Conservation (phyloP, 1,140 invertebrate species). For the Zaprionus davidi region DNA sequence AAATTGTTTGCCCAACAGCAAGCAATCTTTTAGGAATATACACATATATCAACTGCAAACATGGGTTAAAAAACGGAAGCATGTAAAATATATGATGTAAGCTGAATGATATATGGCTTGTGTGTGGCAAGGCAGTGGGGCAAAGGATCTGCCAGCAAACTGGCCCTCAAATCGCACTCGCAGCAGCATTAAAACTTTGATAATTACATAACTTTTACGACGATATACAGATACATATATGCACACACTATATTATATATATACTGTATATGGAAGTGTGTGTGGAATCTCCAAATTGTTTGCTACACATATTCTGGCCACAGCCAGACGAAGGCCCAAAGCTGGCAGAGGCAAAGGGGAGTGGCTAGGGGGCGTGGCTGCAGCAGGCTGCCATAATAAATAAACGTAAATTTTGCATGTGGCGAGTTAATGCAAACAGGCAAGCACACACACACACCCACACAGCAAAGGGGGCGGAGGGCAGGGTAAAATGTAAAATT, state of each 20-base stretch:
- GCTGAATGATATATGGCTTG: constrained; percentile 15
- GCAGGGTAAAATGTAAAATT: constrained; percentile 76
- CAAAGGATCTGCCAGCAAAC: background rate
- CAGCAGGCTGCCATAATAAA: constrained; percentile 66
- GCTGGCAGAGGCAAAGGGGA: background rate
- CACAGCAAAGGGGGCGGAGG: constrained; percentile 9
- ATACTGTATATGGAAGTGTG: constrained; percentile 9
- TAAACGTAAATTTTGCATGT: constrained; percentile 82
- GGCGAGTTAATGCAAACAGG: constrained; percentile 79
- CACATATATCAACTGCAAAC: constrained; percentile 3
- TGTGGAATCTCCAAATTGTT: constrained; percentile 72
- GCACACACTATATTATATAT: constrained; percentile 3
- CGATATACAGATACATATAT: constrained; percentile 15
- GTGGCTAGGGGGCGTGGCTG: constrained; percentile 20
- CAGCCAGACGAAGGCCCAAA: constrained; percentile 44
- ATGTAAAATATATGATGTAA: constrained; percentile 31
- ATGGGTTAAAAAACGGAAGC: background rate
- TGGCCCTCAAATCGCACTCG: constrained; percentile 44
- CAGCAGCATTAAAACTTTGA: constrained; percentile 79
- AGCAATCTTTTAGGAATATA: constrained; percentile 6
- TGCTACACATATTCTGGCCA: constrained; percentile 70
- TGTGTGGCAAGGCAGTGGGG: background rate
- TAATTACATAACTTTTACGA: constrained; percentile 79
- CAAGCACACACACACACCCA: constrained; percentile 39
- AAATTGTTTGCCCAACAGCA: background rate